These are phyloP conservation scores for Lytechinus pictus DNA, from an alignment of 35 echinoderm and acorn worm species.

Conservation along the genomic window DNA sequence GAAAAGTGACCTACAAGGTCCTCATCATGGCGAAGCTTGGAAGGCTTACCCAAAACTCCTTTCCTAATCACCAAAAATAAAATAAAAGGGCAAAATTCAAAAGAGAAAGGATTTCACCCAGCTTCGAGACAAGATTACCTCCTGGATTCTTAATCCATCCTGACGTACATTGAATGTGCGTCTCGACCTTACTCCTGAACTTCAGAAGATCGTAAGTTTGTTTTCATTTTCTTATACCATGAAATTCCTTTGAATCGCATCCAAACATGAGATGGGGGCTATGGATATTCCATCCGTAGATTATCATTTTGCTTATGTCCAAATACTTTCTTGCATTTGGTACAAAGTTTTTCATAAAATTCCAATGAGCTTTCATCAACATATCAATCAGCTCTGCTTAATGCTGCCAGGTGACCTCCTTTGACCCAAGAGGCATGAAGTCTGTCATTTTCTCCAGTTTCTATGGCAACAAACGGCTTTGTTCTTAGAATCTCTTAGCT, in stretches of 20 bases:
- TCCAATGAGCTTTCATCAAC: background rate
- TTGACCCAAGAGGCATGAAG: slow-evolving; percentile 25
- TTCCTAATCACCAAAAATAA: background rate
- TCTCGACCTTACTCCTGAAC: background rate
- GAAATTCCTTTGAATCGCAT: background rate
- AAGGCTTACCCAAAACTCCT: background rate
- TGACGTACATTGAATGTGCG: background rate
- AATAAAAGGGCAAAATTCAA: background rate
- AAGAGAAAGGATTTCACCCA: background rate
- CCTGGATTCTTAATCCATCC: background rate
- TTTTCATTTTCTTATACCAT: slow-evolving; percentile 5
- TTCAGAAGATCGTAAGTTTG: background rate
- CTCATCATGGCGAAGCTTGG: background rate
- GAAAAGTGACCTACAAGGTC: background rate
- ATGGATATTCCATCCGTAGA: background rate
- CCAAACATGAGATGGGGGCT: background rate
- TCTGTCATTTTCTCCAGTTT: slow-evolving; percentile 22
- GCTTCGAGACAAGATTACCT: background rate
- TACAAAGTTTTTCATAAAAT: background rate
- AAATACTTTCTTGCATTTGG: background rate
- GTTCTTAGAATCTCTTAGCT: slow-evolving; percentile 18
- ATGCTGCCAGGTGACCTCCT: background rate
- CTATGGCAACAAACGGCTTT: slow-evolving; percentile 29
- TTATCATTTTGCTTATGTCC: background rate
- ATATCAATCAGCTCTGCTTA: background rate